These are phyloP conservation scores for Cosmopolites sordidus DNA, from an alignment of 2,888 invertebrate species.

Conservation along the genomic window DNA sequence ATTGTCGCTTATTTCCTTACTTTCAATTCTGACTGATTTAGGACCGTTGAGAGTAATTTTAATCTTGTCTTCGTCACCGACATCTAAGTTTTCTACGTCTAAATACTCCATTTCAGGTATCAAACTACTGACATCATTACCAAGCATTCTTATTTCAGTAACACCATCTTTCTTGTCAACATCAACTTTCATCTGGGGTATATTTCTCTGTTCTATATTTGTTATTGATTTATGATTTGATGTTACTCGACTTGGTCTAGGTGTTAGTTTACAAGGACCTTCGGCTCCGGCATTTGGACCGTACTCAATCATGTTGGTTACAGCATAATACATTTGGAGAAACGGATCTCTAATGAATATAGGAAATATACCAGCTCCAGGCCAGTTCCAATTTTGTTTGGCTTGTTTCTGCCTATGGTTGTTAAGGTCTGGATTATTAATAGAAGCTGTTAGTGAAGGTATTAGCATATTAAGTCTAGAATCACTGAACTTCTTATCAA, in stretches of 20 bases:
- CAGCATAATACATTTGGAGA: constrained; percentile 52
- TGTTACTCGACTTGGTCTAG: constrained; percentile 23
- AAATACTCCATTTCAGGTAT: constrained; percentile 9
- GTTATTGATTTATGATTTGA: background rate
- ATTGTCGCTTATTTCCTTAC: constrained; percentile 11
- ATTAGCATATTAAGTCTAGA: too few relatives aligned
- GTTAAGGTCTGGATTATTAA: background rate
- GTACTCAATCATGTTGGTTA: constrained; percentile 56
- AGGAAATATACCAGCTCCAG: constrained; percentile 54
- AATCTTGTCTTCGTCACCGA: constrained; percentile 29
- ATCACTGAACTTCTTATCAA: background rate
- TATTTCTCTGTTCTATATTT: background rate
- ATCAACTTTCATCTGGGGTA: constrained; percentile 6
- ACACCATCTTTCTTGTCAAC: constrained; percentile 10
- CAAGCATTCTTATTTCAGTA: constrained; percentile 4
- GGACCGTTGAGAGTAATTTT: constrained; percentile 28
- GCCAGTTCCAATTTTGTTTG: constrained; percentile 48
- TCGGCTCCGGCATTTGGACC: constrained; percentile 53
- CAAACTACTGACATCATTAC: background rate
- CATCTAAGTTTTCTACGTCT: constrained; percentile 32
- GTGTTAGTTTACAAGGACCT: constrained; percentile 31
- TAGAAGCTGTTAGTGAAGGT: background rate
- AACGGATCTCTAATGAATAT: constrained; percentile 57
- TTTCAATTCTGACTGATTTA: background rate
- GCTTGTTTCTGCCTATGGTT: constrained; percentile 4